Evolutionary conservation across 2,888 invertebrate genomes (phyloP).

Genomic region (Mythimna loreyi): DNA sequence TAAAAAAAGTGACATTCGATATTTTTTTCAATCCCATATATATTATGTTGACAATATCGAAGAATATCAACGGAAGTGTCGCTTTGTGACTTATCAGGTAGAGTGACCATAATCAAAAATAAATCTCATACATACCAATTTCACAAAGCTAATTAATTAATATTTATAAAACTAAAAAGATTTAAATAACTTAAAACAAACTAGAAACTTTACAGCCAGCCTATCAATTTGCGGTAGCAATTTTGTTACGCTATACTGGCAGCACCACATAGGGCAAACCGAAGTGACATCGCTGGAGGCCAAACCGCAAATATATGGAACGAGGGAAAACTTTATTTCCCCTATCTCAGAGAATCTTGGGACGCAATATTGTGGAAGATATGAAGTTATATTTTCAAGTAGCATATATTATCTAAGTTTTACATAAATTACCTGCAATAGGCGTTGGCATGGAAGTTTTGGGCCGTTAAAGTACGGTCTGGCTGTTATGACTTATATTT

Average conservation of each 20-base stretch:
- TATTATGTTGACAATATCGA: no score
- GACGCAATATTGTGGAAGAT: slow-evolving; percentile 62
- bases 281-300: slow-evolving; percentile 57
- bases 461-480: slow-evolving; percentile 12
- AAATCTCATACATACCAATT: not conserved
- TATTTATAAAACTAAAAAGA: not conserved
- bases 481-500: not conserved
- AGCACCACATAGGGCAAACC: slow-evolving; percentile 38
- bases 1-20: no score
- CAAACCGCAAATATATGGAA: slow-evolving; percentile 70
- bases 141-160: not conserved
- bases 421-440: slow-evolving; percentile 59
- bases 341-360: slow-evolving; percentile 63
- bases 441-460: slow-evolving; percentile 27
- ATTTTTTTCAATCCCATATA: no score
- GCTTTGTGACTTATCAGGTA: no score
- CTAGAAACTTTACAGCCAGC: slow-evolving; percentile 33
- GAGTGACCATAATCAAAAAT: no score
- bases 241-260: slow-evolving; percentile 59
- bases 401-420: slow-evolving; percentile 59
- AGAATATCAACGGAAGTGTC: no score
- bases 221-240: slow-evolving; percentile 47
- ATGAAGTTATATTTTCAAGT: slow-evolving; percentile 63
- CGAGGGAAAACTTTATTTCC: slow-evolving; percentile 67
- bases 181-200: not conserved